These are phyloP conservation scores for Oxyura jamaicensis DNA, from an alignment of 2,113 vertebrate genomes.

Conservation along the genomic window DNA sequence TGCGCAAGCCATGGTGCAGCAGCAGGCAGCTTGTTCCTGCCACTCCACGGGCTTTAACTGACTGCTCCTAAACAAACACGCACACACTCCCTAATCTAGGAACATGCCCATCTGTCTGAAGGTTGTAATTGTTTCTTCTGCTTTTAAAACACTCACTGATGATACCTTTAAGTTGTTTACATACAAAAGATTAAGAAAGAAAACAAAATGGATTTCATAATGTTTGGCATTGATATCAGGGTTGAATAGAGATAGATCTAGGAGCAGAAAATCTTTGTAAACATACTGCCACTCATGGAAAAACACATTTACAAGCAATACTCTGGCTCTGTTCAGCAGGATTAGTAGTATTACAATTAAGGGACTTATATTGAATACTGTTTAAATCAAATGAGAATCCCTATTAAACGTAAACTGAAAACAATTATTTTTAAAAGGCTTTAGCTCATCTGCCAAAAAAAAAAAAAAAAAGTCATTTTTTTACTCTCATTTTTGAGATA, in stretches of 20 bases:
- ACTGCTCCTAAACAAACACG: not conserved
- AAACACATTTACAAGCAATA: not conserved
- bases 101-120: not conserved
- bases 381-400: not conserved
- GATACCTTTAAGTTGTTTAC: not conserved
- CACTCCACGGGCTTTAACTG: not conserved
- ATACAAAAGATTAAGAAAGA: not conserved
- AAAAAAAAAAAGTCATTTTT: not conserved
- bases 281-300: not conserved
- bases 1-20: rapidly evolving
- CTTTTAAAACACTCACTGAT: not conserved
- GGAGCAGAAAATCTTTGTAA: not conserved
- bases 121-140: not conserved
- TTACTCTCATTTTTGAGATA: not conserved
- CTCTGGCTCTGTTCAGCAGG: not conserved
- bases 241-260: not conserved
- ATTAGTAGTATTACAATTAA: not conserved
- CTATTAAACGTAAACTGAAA: not conserved
- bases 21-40: rapidly evolving
- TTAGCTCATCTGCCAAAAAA: not conserved
- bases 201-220: not conserved
- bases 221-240: not conserved
- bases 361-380: not conserved
- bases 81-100: not conserved
- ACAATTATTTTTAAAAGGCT: not conserved